Evolutionary conservation across 2,797 vertebrate species (phyloP).

Genomic region (Karalla daura): DNA sequence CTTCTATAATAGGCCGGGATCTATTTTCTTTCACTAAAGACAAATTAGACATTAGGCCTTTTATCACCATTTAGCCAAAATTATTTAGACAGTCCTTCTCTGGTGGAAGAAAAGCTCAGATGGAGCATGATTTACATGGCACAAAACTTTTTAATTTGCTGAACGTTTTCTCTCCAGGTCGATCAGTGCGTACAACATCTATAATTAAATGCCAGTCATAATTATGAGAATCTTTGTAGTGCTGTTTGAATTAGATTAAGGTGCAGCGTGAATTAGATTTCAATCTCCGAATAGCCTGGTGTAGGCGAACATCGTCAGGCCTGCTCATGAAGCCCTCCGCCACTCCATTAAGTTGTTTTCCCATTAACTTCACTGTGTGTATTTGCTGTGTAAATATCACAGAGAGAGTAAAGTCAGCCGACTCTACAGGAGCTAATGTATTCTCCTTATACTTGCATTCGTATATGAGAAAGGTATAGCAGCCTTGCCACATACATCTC

Average conservation of each 20-base stretch:
- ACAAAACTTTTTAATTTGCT: conserved; percentile 44
- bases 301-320: conserved; percentile 48
- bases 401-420: conserved; percentile 17
- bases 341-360: conserved; percentile 66
- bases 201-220: conserved; percentile 74
- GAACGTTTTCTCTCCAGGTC: conserved; percentile 16
- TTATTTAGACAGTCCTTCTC: conserved; percentile 53
- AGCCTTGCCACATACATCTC: conserved; percentile 46
- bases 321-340: conserved; percentile 58
- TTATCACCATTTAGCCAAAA: conserved; percentile 54
- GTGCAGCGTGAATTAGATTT: conserved; percentile 65
- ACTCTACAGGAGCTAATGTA: conserved; percentile 42
- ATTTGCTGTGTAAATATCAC: conserved; percentile 56
- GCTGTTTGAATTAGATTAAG: conserved; percentile 71
- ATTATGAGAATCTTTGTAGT: conserved; percentile 59
- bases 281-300: conserved; percentile 58
- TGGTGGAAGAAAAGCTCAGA: conserved; percentile 32
- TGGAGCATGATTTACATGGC: conserved; percentile 19
- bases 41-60: conserved; percentile 55
- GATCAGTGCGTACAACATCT: conserved; percentile 34
- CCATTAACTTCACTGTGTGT: conserved; percentile 62
- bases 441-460: conserved; percentile 30
- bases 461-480: not conserved
- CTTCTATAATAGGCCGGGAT: conserved; percentile 50
- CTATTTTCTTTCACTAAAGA: conserved; percentile 46